phyloP scores from a whole-genome alignment of 2,113 vertebrate genomes.

The Sturnus vulgaris region DNA sequence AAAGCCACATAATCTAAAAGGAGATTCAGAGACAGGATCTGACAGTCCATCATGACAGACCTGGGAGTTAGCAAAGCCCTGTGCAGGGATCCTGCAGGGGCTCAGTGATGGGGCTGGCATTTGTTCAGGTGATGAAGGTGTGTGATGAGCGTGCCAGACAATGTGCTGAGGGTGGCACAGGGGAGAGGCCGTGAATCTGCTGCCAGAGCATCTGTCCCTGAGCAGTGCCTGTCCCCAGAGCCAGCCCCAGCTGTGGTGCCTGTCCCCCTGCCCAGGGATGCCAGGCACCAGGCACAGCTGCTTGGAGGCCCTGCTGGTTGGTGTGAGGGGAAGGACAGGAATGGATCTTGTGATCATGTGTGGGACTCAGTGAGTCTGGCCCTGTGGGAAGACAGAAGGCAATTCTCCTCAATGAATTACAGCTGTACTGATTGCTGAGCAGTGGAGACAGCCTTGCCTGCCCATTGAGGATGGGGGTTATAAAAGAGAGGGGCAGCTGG shows the following conservation, averaged over 20 bases:
- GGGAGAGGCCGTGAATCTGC: neutral
- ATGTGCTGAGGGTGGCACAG: fast-evolving
- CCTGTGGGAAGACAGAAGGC: too few relatives aligned
- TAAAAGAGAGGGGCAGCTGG: too few relatives aligned
- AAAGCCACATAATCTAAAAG: neutral
- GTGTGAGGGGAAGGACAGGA: neutral
- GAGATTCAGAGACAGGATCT: neutral
- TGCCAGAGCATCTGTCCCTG: neutral
- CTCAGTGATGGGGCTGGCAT: neutral
- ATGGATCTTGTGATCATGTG: neutral
- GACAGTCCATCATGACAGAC: neutral
- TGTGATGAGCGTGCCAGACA: neutral
- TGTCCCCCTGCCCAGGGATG: neutral
- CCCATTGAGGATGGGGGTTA: too few relatives aligned
- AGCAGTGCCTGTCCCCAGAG: neutral
- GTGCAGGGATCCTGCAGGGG: neutral
- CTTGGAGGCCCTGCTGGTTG: neutral
- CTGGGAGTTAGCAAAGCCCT: neutral
- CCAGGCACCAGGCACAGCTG: neutral
- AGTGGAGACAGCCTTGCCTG: too few relatives aligned
- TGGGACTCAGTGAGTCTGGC: neutral
- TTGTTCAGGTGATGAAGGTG: neutral
- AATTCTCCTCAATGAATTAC: too few relatives aligned
- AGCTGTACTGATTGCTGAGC: too few relatives aligned
- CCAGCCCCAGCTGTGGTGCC: neutral